These are phyloP conservation scores for Hypercompe scribonia DNA, from an alignment of 2,888 invertebrate species.

Conservation along the genomic window DNA sequence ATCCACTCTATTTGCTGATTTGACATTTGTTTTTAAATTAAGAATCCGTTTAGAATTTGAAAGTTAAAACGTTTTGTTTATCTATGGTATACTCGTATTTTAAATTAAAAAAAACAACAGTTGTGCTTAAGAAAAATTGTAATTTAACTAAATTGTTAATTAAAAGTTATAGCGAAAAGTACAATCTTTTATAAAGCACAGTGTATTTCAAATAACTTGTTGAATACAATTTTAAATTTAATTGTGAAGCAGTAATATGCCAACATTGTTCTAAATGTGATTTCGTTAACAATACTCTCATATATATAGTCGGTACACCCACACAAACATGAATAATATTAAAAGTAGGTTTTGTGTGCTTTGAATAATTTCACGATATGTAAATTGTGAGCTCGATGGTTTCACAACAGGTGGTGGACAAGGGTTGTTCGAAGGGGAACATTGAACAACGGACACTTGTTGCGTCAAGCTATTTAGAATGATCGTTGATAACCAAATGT, in stretches of 20 bases:
- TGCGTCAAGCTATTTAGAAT: conserved; percentile 56
- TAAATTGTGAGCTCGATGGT: conserved; percentile 54
- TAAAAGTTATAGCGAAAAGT: not conserved
- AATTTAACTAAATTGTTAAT: not conserved
- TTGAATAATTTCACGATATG: conserved; percentile 54
- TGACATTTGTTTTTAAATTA: conserved; percentile 27
- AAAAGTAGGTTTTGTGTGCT: conserved; percentile 47
- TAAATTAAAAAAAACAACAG: not conserved
- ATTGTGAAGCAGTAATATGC: not conserved
- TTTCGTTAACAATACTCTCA: conserved; percentile 8
- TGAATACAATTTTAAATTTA: not conserved
- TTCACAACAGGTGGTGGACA: conserved; percentile 70
- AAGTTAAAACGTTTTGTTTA: not conserved
- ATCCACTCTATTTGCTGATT: conserved; percentile 30
- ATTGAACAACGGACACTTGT: conserved; percentile 67
- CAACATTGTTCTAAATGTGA: conserved; percentile 13
- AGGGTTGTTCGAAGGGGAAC: conserved; percentile 63
- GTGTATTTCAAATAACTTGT: not conserved
- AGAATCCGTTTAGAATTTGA: not conserved
- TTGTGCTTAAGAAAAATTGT: not conserved
- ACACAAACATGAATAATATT: conserved; percentile 46
- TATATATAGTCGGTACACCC: conserved; percentile 25
- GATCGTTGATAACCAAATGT: conserved; percentile 46
- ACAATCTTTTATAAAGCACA: not conserved
- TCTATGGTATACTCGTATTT: not conserved